Base-by-base conservation (phyloP, 1,140 invertebrate genomes). In the Cotesia typhae region DNA sequence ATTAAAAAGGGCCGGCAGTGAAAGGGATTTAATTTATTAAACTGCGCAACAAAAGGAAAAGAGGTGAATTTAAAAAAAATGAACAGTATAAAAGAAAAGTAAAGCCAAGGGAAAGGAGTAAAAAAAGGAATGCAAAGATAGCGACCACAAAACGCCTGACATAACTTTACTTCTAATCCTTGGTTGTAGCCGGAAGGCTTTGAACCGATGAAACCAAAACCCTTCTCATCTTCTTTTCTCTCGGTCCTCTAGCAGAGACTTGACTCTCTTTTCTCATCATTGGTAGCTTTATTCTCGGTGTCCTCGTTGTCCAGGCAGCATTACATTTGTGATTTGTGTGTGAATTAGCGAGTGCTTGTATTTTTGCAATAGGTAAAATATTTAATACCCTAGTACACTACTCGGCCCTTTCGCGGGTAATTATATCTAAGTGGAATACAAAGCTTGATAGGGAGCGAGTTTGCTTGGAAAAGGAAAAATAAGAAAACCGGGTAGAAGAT, bases 101-200 rank as follows among this genome's bases (percentile, higher is more conserved):
- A 28, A 71, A 38, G 55, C 20, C 28, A 38, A 63, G 17, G 7
- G 20, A 59, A 47, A 60, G 36, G 71, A 67, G 66, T 67, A 61
- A 66, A 57, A 66, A 71, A 78, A 81, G 75, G 82, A 81, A 82
- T 83, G 81, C 78, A 83, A 83, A 83, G 78, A 79, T 81, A 68
- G 69, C 78, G 76, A 75, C 79, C 77, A 75, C 79, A 78, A 81
- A 81, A 82, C 80, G 75, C 72, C 81, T 75, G 76, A 77, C 77
- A 81, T 83, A 81, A 81, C 77, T 80, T 79, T 77, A 38, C 76
- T 74, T 74, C 78, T 83, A 83, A 83, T 82, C 80, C 81, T 76
- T 75, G 71, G 74, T 67, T 28, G 70, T 71, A 71, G 73, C 65
- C 55, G 28, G 74, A 55, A 75, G 52, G 67, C 70, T 74, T 79